Conservation (phyloP, 2,113 vertebrate genomes). For the Zosterops pallidus region DNA sequence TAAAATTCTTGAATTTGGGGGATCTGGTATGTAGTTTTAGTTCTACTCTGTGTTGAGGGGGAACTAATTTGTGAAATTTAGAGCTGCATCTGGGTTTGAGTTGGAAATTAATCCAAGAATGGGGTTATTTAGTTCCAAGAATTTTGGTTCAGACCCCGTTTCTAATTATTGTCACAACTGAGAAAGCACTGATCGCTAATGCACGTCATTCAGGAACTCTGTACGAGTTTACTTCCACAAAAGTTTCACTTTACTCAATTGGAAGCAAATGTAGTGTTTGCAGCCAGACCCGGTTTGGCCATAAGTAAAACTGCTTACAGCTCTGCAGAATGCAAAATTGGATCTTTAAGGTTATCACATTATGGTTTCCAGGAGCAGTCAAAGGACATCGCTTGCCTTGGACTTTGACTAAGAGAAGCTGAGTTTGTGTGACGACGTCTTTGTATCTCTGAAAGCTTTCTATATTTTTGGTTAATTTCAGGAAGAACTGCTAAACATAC, state of each 20-base stretch:
- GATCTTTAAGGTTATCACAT: neutral
- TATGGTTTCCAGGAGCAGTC: neutral
- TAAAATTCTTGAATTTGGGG: neutral
- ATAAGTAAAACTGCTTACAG: neutral
- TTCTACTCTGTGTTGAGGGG: neutral
- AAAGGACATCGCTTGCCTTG: neutral
- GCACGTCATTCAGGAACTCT: conserved; percentile 4
- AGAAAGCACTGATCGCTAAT: neutral
- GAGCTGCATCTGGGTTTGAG: conserved; percentile 20
- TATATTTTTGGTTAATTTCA: neutral
- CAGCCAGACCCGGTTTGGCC: conserved; percentile 21
- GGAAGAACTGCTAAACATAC: neutral
- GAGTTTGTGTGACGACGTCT: neutral
- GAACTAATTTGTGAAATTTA: conserved; percentile 27
- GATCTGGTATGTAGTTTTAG: conserved; percentile 12
- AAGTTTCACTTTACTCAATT: conserved; percentile 17
- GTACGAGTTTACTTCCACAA: neutral
- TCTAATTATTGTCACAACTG: conserved; percentile 31
- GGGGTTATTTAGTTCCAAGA: conserved; percentile 8
- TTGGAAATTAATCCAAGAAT: conserved; percentile 25
- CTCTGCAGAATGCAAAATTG: neutral
- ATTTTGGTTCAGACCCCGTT: neutral
- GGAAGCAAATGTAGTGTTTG: conserved; percentile 25
- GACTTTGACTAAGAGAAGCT: neutral
- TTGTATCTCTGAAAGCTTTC: neutral